Evolutionary conservation across 2,888 invertebrate species (phyloP).

Genomic region (Phaonia tiefii): DNA sequence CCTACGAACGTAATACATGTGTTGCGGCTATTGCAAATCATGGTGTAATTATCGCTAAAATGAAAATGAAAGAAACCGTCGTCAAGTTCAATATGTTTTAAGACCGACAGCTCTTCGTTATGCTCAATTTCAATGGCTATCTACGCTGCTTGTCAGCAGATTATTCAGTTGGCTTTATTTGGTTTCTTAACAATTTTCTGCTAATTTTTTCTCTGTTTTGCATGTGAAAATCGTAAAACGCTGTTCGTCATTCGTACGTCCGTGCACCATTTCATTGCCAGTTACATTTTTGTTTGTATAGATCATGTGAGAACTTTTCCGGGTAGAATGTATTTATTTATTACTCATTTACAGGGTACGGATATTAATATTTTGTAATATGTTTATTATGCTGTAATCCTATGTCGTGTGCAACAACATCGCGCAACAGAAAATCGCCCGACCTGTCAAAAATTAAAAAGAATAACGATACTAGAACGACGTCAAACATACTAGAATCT

Average conservation of each 20-base stretch:
- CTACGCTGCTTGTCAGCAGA: constrained; percentile 26
- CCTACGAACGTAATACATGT: too few species aligned
- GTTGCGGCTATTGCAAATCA: constrained; percentile 40
- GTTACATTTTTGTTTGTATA: constrained; percentile 17
- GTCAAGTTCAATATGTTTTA: constrained; percentile 36
- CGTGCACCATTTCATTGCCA: background rate
- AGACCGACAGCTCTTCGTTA: constrained; percentile 17
- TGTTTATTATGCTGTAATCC: background rate
- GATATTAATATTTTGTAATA: background rate
- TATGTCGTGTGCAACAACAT: background rate
- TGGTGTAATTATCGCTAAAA: constrained; percentile 50
- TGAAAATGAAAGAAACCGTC: constrained; percentile 1
- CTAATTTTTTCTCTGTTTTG: constrained; percentile 25
- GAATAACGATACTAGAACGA: background rate
- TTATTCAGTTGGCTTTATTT: constrained; percentile 1
- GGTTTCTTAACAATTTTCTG: background rate
- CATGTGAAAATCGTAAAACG: background rate
- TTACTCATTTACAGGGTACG: constrained; percentile 29
- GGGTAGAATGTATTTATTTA: constrained; percentile 28
- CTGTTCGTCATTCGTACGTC: background rate
- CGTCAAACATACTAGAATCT: background rate
- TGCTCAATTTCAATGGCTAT: background rate
- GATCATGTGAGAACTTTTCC: constrained; percentile 43
- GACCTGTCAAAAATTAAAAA: background rate
- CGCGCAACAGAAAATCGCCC: background rate